Evolutionary conservation across 2,113 vertebrate species (phyloP).

Genomic region (Antigone vipio): DNA sequence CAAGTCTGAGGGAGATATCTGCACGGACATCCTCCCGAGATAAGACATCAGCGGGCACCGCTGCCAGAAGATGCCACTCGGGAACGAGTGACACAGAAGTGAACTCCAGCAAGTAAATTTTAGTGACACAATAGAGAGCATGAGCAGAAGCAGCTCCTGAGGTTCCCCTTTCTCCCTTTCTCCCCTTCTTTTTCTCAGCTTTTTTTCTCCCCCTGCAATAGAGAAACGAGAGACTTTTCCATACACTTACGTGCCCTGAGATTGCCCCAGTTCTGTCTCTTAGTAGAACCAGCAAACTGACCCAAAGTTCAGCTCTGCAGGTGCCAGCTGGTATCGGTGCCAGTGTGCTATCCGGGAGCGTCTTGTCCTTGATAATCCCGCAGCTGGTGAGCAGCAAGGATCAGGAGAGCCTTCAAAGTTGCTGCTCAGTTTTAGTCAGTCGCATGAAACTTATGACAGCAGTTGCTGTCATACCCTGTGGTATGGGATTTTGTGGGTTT

Average conservation of each 20-base stretch:
- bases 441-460: no score
- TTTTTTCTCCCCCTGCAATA: background rate
- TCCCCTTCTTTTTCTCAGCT: no score
- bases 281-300: background rate
- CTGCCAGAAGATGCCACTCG: background rate
- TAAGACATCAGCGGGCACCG: background rate
- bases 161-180: fast-evolving
- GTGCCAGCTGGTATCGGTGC: background rate
- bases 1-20: background rate
- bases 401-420: background rate
- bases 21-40: fast-evolving
- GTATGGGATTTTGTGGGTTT: fast-evolving
- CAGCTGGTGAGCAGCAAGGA: background rate
- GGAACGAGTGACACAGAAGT: background rate
- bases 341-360: background rate
- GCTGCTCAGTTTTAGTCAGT: no score
- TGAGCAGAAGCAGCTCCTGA: background rate
- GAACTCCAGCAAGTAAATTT: background rate
- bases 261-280: background rate
- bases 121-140: background rate
- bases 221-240: background rate
- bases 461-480: background rate
- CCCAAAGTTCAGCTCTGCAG: no score
- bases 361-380: fast-evolving
- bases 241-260: fast-evolving